phyloP scores from a whole-genome alignment of 2,797 vertebrate species.

The Masticophis lateralis region DNA sequence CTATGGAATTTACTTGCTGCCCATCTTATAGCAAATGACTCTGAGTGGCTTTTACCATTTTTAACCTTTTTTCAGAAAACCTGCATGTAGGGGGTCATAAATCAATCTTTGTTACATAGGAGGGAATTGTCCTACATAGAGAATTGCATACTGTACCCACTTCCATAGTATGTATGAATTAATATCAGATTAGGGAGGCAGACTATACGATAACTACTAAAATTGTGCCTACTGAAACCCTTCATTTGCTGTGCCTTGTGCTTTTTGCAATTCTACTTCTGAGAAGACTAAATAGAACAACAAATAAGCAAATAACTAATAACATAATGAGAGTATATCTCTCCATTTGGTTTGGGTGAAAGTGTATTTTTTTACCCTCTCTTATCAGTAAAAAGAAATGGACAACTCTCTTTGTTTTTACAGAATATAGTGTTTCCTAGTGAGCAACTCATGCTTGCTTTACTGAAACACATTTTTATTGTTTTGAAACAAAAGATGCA shows the following conservation, averaged over 20 bases:
- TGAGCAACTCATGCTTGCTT: neutral
- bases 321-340: neutral
- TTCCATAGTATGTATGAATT: neutral
- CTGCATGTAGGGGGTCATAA: neutral
- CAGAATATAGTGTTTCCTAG: neutral
- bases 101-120: neutral
- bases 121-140: neutral
- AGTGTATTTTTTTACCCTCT: neutral
- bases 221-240: neutral
- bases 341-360: neutral
- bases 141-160: neutral
- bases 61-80: neutral
- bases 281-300: neutral
- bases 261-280: neutral
- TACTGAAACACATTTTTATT: neutral
- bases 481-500: neutral
- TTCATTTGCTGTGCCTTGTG: neutral
- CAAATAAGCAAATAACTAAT: neutral
- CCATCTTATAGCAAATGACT: neutral
- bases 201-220: neutral
- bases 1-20: neutral
- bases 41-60: neutral
- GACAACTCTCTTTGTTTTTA: neutral
- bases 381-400: neutral
- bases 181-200: neutral